Percentiles rank a stretch among this genome's conserved stretches.
These are phyloP conservation scores for Thripadectes ignobilis DNA, from an alignment of 2,797 vertebrate genomes.

Conservation along the genomic window DNA sequence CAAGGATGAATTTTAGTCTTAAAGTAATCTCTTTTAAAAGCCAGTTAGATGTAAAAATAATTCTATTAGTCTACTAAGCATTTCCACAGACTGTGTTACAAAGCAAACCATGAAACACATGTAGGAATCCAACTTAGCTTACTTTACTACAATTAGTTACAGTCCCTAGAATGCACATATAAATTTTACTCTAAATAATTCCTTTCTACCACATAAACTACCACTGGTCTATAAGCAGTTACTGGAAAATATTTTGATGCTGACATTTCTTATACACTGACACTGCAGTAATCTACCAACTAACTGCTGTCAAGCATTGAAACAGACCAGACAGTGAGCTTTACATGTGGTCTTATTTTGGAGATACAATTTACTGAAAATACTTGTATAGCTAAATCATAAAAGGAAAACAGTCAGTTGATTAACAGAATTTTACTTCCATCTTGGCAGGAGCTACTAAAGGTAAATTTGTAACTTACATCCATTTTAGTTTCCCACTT, in stretches of 20 bases:
- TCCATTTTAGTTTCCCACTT: not conserved
- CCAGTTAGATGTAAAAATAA: not conserved
- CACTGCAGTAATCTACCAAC: not conserved
- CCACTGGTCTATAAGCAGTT: not conserved
- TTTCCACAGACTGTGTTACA: not conserved
- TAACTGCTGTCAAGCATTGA: not conserved
- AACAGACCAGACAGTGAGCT: not conserved
- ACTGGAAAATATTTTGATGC: not conserved
- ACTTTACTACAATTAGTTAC: not conserved
- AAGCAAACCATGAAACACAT: not conserved
- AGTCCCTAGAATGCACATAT: not conserved
- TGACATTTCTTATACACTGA: not conserved
- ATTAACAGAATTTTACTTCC: not conserved
- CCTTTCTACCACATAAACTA: not conserved
- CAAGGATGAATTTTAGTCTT: not conserved
- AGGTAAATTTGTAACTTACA: not conserved
- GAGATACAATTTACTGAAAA: not conserved
- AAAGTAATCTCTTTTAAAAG: not conserved
- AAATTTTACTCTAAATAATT: not conserved
- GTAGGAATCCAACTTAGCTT: not conserved
- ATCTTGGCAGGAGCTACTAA: not conserved
- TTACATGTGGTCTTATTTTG: not conserved
- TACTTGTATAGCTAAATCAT: not conserved
- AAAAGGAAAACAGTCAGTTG: not conserved
- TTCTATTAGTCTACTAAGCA: not conserved